A percentile compares a stretch with the other conserved stretches of the same genome.
phyloP scores from a whole-genome alignment of 2,113 vertebrate genomes.

The Acrocephalus kingi region DNA sequence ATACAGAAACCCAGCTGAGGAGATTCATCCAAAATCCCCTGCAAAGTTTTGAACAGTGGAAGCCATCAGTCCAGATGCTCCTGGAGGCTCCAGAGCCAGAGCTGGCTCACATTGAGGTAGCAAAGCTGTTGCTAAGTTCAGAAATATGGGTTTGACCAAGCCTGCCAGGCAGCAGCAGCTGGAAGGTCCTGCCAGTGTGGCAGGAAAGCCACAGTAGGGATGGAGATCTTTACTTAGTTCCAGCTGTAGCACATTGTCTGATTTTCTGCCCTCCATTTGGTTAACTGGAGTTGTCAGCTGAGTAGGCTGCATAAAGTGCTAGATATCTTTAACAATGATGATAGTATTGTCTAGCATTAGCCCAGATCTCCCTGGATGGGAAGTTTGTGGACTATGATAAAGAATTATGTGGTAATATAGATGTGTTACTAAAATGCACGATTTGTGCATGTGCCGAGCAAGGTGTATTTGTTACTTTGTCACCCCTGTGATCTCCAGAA shows the following conservation, averaged over 20 bases:
- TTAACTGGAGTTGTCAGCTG: not conserved
- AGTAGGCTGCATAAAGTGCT: not conserved
- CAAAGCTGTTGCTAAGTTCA: not conserved
- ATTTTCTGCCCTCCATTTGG: not conserved
- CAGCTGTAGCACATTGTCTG: not conserved
- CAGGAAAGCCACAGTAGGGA: not conserved
- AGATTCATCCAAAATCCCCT: slow-evolving; percentile 80
- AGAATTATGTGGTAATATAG: not conserved
- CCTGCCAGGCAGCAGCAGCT: not conserved
- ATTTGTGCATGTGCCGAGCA: not conserved
- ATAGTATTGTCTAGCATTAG: not conserved
- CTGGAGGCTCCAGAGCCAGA: slow-evolving; percentile 81
- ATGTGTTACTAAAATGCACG: not conserved
- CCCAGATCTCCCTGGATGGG: not conserved
- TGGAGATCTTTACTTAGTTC: not conserved
- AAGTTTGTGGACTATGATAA: not conserved
- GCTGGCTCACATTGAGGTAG: slow-evolving; percentile 84
- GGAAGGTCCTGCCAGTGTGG: not conserved
- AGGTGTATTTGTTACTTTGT: not conserved
- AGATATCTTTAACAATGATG: not conserved
- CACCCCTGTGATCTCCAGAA: not conserved
- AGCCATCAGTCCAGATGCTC: slow-evolving; percentile 72
- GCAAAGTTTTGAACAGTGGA: slow-evolving; percentile 83
- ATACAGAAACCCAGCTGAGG: slow-evolving; percentile 73
- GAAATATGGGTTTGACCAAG: not conserved